Evolutionary conservation across 2,113 vertebrate species (phyloP).

Genomic region (Aldabrachelys gigantea): DNA sequence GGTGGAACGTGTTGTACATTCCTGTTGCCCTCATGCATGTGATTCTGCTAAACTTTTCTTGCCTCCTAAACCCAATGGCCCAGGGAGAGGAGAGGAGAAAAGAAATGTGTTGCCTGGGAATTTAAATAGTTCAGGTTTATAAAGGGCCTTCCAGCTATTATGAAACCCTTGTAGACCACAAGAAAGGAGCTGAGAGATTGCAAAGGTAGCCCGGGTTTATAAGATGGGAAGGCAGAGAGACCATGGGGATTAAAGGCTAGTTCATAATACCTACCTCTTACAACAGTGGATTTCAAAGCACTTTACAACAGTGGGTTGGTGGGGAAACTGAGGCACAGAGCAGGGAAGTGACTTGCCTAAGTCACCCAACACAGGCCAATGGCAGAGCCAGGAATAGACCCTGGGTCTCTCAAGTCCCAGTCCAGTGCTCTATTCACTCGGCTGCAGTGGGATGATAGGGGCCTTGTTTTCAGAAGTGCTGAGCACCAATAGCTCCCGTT

Average conservation of each 20-base stretch:
- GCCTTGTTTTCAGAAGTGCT: not conserved
- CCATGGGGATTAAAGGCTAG: not conserved
- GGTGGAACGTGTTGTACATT: not conserved
- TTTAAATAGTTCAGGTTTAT: not conserved
- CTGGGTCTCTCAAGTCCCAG: too few species aligned
- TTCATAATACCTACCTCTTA: not conserved
- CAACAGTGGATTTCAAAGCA: not conserved
- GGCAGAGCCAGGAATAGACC: not conserved
- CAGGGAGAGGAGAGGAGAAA: not conserved
- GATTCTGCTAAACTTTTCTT: not conserved
- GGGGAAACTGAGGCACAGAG: not conserved
- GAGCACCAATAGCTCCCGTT: not conserved
- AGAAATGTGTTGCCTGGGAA: not conserved
- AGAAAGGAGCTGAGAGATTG: not conserved
- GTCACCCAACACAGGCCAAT: too few species aligned
- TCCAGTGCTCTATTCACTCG: not conserved
- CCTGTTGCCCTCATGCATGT: not conserved
- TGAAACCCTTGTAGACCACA: not conserved
- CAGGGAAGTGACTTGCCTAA: not conserved
- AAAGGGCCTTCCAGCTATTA: not conserved
- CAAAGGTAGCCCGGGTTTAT: not conserved
- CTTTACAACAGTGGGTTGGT: not conserved
- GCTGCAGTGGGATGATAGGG: not conserved
- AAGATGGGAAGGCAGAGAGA: not conserved
- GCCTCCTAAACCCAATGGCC: not conserved